These are phyloP conservation scores for Empidonax traillii DNA, from an alignment of 2,113 vertebrate species.

Conservation along the genomic window DNA sequence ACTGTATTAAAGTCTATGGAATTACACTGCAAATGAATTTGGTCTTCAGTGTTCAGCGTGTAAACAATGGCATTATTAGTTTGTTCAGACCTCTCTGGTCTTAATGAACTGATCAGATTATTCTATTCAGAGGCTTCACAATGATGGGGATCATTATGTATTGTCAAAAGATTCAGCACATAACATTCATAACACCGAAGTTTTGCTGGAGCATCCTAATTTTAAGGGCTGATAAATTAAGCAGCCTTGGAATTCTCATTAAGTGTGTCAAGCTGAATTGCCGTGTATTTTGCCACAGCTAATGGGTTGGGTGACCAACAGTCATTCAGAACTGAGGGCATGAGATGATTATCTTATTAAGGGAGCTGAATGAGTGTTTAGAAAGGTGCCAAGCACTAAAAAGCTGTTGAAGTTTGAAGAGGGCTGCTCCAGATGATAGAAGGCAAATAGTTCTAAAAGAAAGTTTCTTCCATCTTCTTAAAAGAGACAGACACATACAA, in stretches of 20 bases:
- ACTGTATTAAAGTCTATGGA: neutral
- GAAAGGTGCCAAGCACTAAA: neutral
- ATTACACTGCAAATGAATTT: constrained; percentile 5
- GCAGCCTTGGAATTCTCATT: constrained; percentile 36
- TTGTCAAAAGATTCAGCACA: constrained; percentile 52
- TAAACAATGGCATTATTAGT: constrained; percentile 47
- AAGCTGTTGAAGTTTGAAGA: neutral
- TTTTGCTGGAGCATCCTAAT: neutral
- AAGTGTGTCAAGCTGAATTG: constrained; percentile 35
- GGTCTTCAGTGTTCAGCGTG: neutral
- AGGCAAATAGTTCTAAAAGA: neutral
- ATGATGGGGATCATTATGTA: constrained; percentile 46
- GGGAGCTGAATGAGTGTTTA: neutral
- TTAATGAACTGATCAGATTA: constrained; percentile 50
- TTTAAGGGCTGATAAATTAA: constrained; percentile 51
- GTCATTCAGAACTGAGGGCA: neutral
- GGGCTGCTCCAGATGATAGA: neutral
- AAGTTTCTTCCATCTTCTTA: neutral
- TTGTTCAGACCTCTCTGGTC: neutral
- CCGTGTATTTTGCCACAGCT: constrained; percentile 28
- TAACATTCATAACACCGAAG: constrained; percentile 21
- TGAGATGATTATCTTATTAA: neutral
- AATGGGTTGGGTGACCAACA: constrained; percentile 41
- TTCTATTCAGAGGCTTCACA: constrained; percentile 30
- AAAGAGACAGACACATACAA: neutral